These are phyloP conservation scores for Rambutsinella grinnellia DNA, from an alignment of 2,888 invertebrate genomes.

Conservation along the genomic window DNA sequence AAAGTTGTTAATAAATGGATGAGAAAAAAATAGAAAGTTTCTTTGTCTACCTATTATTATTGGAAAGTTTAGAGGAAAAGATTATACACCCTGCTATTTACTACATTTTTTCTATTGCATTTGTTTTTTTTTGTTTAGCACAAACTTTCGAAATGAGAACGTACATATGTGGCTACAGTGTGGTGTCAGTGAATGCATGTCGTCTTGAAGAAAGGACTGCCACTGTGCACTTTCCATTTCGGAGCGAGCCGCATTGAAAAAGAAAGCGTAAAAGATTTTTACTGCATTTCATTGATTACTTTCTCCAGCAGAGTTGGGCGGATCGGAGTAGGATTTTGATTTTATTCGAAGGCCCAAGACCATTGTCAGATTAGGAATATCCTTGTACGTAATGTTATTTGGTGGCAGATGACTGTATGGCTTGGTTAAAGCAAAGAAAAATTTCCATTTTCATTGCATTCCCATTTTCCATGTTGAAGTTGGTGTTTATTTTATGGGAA, in stretches of 20 bases:
- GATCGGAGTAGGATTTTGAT: no score
- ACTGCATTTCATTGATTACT: slow-evolving; percentile 52
- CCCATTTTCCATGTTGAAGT: no score
- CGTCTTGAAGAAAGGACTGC: background rate
- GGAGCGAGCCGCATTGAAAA: no score
- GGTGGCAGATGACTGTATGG: no score
- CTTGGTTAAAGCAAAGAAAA: no score
- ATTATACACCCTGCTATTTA: background rate
- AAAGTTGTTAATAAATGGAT: background rate
- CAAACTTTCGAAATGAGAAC: background rate
- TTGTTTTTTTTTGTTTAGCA: background rate
- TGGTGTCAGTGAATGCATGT: background rate
- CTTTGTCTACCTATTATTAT: background rate
- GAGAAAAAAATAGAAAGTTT: background rate
- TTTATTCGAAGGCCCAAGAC: no score
- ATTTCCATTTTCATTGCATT: no score
- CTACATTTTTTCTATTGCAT: slow-evolving; percentile 3
- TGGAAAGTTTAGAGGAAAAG: background rate
- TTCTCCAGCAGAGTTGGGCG: no score
- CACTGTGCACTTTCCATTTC: slow-evolving; percentile 25
- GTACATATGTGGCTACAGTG: background rate
- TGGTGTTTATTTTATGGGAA: no score
- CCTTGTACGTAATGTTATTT: no score
- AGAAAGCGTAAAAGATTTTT: slow-evolving; percentile 34
- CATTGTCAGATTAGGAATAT: no score